A percentile compares a stretch with the other conserved stretches of the same genome.
phyloP scores from a whole-genome alignment of 2,797 vertebrate genomes.

The Forpus xanthops region DNA sequence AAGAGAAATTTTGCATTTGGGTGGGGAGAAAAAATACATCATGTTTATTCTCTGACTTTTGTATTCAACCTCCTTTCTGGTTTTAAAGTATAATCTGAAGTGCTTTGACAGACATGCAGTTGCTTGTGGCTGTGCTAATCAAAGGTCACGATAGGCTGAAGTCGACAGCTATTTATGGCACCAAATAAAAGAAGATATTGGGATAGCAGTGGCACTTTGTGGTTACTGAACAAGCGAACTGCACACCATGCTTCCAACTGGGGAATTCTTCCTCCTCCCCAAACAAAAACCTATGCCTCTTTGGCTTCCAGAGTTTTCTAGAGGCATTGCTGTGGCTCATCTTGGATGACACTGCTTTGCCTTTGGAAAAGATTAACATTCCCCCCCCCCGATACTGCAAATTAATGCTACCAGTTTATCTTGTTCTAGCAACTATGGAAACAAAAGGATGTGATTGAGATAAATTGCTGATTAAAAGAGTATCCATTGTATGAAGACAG shows the following conservation, averaged over 20 bases:
- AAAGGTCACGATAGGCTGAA: conserved; percentile 21
- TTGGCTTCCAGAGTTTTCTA: neutral
- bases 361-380: neutral
- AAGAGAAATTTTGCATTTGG: neutral
- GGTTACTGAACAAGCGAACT: neutral
- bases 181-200: conserved; percentile 17
- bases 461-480: neutral
- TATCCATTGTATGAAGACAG: neutral
- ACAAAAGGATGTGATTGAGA: neutral
- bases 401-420: neutral
- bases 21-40: fast-evolving
- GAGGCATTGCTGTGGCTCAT: neutral
- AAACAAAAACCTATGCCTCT: neutral
- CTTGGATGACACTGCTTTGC: neutral
- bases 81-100: neutral
- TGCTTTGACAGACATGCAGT: neutral
- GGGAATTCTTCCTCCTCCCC: neutral
- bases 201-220: neutral
- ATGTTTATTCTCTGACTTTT: neutral
- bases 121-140: neutral
- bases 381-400: neutral
- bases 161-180: conserved; percentile 38
- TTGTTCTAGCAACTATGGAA: neutral
- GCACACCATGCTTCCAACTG: neutral
- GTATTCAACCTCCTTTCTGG: neutral